Evolutionary conservation across 1,140 invertebrate genomes (phyloP), one percentile per base, ranked within the genome.

Genomic region (Rhyzopertha dominica): DNA sequence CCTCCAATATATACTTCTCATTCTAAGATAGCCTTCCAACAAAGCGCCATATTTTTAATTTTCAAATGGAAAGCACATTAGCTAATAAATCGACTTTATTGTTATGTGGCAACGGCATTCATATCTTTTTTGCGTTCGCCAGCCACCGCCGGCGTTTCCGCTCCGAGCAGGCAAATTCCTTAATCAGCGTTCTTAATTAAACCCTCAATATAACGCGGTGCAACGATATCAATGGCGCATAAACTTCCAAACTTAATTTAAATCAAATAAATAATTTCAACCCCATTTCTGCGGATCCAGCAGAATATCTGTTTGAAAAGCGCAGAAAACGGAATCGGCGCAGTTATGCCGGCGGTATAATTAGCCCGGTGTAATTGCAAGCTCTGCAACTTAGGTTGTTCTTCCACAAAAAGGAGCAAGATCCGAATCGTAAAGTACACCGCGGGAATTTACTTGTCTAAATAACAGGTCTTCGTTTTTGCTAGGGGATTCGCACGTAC

Each of bases 191-290:
- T 44, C 51, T 53, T 53, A 46, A 53, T 49, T 53, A 43, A 32
- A 41, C 51, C 43, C 45, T 41, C 24, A 43, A 30, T 22, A 38
- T n/a, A 28, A 39, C 41, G 36, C 41, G 35, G 22, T 34, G 12
- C 34, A 8, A 35, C 17, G 31, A 28, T 42, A 36, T 48, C 46
- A 47, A 48, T 48, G 46, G 38, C 30, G 25, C 38, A 41, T 35
- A 48, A 48, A 48, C 34, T 39, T 25, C 24, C 31, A 29, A 45
- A 51, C 37, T 46, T 46, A 40, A 51, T 46, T 51, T 46, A 51
- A 40, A 43, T 51, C 49, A 51, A 51, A 51, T 51, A 51, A 51
- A 51, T 51, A 51, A 51, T 43, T 51, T 45, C 39, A 25, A 26
- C 39, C 20, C 43, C 31, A 29, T 51, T 51, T 51, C 36, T 47